These are phyloP conservation scores for Adelphocoris suturalis DNA, from an alignment of 2,888 invertebrate genomes.

Conservation along the genomic window DNA sequence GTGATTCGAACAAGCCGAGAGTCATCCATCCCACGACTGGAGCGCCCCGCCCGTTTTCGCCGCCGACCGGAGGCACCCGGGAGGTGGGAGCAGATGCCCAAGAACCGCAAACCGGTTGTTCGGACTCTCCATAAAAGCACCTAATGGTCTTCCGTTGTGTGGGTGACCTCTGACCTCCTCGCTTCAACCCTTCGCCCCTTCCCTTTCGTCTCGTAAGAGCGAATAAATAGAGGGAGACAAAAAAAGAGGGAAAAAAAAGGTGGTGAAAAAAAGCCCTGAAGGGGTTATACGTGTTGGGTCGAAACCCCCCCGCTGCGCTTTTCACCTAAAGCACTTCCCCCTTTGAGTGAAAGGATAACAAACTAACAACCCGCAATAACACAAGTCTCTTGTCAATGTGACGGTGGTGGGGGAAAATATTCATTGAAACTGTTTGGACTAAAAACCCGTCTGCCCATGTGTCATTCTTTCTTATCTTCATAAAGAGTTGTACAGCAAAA, in stretches of 20 bases:
- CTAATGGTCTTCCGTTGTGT: conserved; percentile 69
- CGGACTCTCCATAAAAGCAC: conserved; percentile 48
- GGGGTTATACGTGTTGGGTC: conserved; percentile 40
- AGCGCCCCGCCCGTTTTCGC: conserved; percentile 51
- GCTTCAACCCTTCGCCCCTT: conserved; percentile 12
- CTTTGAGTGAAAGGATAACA: neutral
- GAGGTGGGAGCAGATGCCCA: conserved; percentile 57
- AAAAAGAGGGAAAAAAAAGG: conserved; percentile 7
- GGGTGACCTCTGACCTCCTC: conserved; percentile 67
- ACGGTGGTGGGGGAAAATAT: neutral
- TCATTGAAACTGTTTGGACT: neutral
- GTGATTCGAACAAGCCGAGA: neutral
- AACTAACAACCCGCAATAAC: conserved; percentile 63
- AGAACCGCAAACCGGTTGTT: conserved; percentile 55
- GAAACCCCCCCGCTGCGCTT: conserved; percentile 44
- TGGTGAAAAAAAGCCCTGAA: conserved; percentile 20
- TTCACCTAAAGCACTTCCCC: conserved; percentile 37
- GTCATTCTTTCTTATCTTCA: neutral
- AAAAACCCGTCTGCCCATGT: neutral
- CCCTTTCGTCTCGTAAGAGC: neutral
- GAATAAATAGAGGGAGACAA: conserved; percentile 10
- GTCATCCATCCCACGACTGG: neutral
- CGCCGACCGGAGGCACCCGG: neutral
- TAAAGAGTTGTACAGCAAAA: neutral
- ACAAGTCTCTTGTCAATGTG: conserved; percentile 24